Evolutionary conservation across 2,797 vertebrate genomes (phyloP).

Genomic region (Enteromius fasciolatus): DNA sequence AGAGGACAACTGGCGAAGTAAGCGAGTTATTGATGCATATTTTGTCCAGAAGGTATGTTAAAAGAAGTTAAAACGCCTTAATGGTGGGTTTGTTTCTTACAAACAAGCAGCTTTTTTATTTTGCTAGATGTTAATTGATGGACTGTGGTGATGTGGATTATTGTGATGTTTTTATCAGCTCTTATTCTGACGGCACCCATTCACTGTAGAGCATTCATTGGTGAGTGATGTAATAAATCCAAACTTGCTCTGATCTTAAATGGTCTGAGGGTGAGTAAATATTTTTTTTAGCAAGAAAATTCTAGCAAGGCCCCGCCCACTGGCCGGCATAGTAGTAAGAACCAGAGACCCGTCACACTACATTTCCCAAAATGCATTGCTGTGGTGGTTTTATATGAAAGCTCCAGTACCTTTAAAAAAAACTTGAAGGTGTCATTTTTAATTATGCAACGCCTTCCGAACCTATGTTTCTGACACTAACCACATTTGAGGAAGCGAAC

Average conservation of each 20-base stretch:
- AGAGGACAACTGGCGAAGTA: background rate
- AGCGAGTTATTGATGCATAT: background rate
- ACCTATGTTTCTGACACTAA: background rate
- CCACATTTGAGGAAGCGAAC: background rate
- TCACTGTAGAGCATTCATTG: background rate
- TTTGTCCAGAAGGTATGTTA: background rate
- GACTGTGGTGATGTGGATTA: background rate
- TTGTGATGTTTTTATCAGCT: background rate
- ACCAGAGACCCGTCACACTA: too few species aligned
- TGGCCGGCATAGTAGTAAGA: too few species aligned
- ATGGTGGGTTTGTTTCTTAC: background rate
- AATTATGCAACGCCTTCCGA: background rate
- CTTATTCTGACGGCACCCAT: background rate
- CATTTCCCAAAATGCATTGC: background rate
- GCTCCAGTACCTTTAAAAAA: background rate
- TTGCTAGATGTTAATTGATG: background rate
- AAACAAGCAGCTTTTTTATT: background rate
- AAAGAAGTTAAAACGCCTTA: background rate
- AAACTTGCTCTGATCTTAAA: background rate
- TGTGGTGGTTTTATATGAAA: background rate
- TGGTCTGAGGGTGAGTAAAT: background rate
- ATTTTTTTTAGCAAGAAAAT: background rate
- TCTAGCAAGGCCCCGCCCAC: too few species aligned
- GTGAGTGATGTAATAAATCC: background rate
- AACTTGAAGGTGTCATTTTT: background rate